phyloP scores from a whole-genome alignment of 2,888 invertebrate species.

The Sthenelais limicola region DNA sequence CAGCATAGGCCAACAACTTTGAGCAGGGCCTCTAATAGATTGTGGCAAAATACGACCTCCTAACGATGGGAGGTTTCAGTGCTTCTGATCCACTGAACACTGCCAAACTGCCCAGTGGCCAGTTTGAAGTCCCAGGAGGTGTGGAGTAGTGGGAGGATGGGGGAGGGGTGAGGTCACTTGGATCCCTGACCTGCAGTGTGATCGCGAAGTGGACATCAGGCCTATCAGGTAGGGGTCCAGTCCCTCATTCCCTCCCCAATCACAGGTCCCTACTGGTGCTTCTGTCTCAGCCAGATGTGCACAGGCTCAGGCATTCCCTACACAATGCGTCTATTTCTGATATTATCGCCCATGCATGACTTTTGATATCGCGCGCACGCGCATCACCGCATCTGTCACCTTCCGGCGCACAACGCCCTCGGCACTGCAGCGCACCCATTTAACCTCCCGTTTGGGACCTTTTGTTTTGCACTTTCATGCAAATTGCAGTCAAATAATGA shows the following conservation, averaged over 20 bases:
- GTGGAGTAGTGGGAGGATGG: constrained; percentile 9
- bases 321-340: constrained; percentile 1
- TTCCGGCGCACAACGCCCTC: neutral
- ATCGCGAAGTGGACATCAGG: constrained; percentile 22
- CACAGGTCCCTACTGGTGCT: constrained; percentile 12
- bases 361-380: constrained; percentile 8
- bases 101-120: neutral
- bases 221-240: neutral
- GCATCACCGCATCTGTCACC: constrained; percentile 30
- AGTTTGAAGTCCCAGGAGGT: neutral
- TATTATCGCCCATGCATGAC: constrained; percentile 22
- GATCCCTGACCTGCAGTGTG: neutral
- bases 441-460: neutral
- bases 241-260: neutral
- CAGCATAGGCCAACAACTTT: no score
- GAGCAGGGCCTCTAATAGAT: no score
- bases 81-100: no score
- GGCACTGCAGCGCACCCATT: neutral
- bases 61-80: no score
- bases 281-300: constrained; percentile 10
- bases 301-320: constrained; percentile 2
- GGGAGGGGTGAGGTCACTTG: neutral
- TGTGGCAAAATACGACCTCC: no score
- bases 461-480: constrained; percentile 40
- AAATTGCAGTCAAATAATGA: constrained; percentile 32